Base-by-base conservation (phyloP, 2,888 invertebrate species). In the Meta bourneti region DNA sequence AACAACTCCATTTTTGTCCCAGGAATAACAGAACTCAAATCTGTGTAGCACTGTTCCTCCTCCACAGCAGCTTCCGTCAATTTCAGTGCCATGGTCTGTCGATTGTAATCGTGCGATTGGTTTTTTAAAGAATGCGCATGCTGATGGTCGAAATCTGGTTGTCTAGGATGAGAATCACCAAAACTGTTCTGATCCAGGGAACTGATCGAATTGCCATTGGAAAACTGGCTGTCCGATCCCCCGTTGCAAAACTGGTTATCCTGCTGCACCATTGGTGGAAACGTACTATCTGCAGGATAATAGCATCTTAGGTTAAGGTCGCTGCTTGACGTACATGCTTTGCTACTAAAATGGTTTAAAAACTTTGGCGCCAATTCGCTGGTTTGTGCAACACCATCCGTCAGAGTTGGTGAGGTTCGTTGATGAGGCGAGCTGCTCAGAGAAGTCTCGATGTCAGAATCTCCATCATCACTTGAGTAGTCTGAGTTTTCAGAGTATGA, bases 401-500 rank as follows among this genome's bases (percentile, higher is more conserved):
- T 54, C 13, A 78, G 69, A 69, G 85, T 81, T 82, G 88, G 71
- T n/a, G 71, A 69, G 69, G 88, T 81, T 75, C 81, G 77, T 34
- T 74, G 80, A 19, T 77, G 78, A 49, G 89, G 16, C 49, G 87
- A 92, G 89, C 16, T 93, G 89, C 77, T 93, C 91, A 77, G 34
- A 13, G 89, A 88, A 72, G 80, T 91, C 20, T 89, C 88, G 54
- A 89, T 71, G n/a, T 93, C 93, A 7, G 93, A 87, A 54, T 93
- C 93, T 34, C 91, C 77, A 16, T 93, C 93, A 84, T 95, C 95
- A 88, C 94, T 94, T 0, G 95, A 95, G 89, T 94, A 94, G 78
- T 95, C 95, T 87, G 94, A 94, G 91, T 94, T 94, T 92, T 95
- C 95, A 0, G 95, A 94, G 93, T 95, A 95, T 0, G 95, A 94